Evolutionary conservation across 1,140 invertebrate genomes (phyloP).

Genomic region (Hyles euphorbiae): DNA sequence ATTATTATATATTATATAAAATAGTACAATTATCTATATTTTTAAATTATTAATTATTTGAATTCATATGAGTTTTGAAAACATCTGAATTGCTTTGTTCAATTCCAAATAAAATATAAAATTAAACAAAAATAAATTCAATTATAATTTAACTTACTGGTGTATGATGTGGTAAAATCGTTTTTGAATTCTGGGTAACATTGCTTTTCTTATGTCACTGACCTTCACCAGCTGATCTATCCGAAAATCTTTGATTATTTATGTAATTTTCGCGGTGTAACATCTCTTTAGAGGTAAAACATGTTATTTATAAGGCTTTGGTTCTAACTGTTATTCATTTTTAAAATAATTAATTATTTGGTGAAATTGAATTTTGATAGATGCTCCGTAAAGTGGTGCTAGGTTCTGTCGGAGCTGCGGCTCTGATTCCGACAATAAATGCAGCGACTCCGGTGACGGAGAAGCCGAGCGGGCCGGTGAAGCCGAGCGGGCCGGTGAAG

Average conservation of each 20-base stretch:
- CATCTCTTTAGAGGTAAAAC: slow-evolving; percentile 38
- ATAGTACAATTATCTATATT: too few species aligned
- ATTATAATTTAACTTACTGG: too few species aligned
- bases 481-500: slow-evolving; percentile 36
- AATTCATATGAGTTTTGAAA: too few species aligned
- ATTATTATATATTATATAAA: too few species aligned
- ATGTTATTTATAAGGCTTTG: background rate
- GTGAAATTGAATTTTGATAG: slow-evolving; percentile 23
- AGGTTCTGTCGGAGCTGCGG: slow-evolving; percentile 46
- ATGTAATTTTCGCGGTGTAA: slow-evolving; percentile 44
- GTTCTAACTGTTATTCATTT: too few species aligned
- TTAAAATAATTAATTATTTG: too few species aligned
- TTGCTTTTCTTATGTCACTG: slow-evolving; percentile 19
- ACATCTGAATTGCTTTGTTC: too few species aligned
- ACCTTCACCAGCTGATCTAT: slow-evolving; percentile 41
- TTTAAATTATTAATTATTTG: too few species aligned
- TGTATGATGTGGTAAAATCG: too few species aligned
- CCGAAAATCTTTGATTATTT: slow-evolving; percentile 33
- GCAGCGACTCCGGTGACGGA: slow-evolving; percentile 58
- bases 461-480: slow-evolving; percentile 29
- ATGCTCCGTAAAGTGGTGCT: slow-evolving; percentile 65
- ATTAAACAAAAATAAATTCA: too few species aligned
- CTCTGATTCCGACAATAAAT: slow-evolving; percentile 47
- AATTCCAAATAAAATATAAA: too few species aligned
- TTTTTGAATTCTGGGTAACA: slow-evolving; percentile 14